Evolutionary conservation across 2,797 vertebrate genomes (phyloP).

Genomic region (Acrossocheilus wenchowensis): DNA sequence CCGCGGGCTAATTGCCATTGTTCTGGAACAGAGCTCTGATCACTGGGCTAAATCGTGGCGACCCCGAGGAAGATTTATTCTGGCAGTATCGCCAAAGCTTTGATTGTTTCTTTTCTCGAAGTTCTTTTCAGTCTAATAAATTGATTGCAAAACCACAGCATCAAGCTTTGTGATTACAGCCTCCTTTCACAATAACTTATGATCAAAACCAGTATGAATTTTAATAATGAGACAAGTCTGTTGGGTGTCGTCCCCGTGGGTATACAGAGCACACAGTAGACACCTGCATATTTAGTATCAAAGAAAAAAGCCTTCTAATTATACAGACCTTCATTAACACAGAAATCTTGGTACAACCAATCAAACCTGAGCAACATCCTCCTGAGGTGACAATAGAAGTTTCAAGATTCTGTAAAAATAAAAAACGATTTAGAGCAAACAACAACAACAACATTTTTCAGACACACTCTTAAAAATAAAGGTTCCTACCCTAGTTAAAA

Average conservation of each 20-base stretch:
- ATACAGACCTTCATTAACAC: constrained; percentile 5
- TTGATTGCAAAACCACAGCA: background rate
- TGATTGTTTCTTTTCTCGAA: constrained; percentile 2
- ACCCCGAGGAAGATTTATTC: constrained; percentile 9
- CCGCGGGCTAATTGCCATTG: constrained; percentile 23
- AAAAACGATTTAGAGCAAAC: background rate
- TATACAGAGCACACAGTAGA: constrained; percentile 13
- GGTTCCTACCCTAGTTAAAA: background rate
- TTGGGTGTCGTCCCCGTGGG: background rate
- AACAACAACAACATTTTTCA: background rate
- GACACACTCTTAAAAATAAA: background rate
- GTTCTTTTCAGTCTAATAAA: constrained; percentile 13
- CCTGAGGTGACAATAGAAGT: background rate
- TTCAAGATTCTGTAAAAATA: background rate
- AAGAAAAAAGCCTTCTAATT: constrained; percentile 15
- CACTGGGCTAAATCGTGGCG: background rate
- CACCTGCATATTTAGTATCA: constrained; percentile 28
- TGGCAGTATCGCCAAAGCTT: background rate
- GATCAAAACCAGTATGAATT: constrained; percentile 21
- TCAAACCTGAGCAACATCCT: background rate
- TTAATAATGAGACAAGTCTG: constrained; percentile 22
- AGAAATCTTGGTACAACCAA: background rate
- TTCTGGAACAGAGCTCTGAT: constrained; percentile 47
- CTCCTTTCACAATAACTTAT: constrained; percentile 23
- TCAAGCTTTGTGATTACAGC: background rate